Evolutionary conservation across 2,888 invertebrate species (phyloP).

Genomic region (Polia nebulosa): DNA sequence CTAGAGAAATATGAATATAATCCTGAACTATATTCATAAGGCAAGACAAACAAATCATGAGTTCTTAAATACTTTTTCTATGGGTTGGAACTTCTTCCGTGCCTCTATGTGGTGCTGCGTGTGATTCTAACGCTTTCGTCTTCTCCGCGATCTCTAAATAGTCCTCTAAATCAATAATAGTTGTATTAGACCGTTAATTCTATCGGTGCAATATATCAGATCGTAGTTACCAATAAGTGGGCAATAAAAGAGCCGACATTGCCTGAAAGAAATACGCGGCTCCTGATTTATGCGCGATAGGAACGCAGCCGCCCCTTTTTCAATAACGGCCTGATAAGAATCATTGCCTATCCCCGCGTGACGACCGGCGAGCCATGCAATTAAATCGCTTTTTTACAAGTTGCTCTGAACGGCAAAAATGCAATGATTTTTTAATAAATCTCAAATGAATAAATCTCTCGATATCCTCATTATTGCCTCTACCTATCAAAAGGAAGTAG

Average conservation of each 20-base stretch:
- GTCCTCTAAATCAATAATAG: constrained; percentile 53
- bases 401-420: constrained; percentile 29
- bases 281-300: constrained; percentile 87
- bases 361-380: constrained; percentile 81
- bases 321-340: constrained; percentile 89
- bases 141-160: constrained; percentile 10
- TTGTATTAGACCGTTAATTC: constrained; percentile 60
- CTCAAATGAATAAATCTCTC: background rate
- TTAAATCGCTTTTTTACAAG: constrained; percentile 78
- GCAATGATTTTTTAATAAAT: constrained; percentile 6
- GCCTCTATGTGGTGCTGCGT: background rate
- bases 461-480: background rate
- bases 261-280: constrained; percentile 80
- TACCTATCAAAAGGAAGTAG: background rate
- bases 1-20: background rate
- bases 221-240: constrained; percentile 85
- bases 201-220: constrained; percentile 71
- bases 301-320: constrained; percentile 86
- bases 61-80: background rate
- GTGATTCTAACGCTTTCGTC: background rate
- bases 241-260: constrained; percentile 83
- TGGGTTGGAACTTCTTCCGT: background rate
- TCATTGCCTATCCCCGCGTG: constrained; percentile 83
- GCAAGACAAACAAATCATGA: background rate
- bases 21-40: background rate